A percentile compares a stretch with the other conserved stretches of the same genome.
Conservation (phyloP, 2,888 invertebrate genomes). For the Silvanus unidentatus region DNA sequence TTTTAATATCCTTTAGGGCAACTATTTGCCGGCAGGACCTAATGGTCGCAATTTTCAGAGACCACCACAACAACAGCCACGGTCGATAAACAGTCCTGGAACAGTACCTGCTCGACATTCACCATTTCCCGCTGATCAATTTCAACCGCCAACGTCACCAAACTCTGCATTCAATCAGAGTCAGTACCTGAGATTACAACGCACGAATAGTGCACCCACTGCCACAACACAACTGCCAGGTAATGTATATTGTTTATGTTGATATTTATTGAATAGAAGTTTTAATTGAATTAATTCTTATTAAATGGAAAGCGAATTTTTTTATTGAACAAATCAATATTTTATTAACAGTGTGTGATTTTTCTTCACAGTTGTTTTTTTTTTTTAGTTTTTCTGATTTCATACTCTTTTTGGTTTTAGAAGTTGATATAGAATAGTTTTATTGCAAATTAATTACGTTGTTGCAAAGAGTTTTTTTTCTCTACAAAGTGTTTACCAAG, state of each 20-base stretch:
- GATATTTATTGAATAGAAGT: constrained; percentile 7
- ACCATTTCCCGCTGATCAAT: constrained; percentile 50
- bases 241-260: constrained; percentile 30
- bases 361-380: constrained; percentile 12
- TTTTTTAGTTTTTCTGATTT: constrained; percentile 3
- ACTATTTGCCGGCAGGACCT: constrained; percentile 19
- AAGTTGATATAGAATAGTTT: no score
- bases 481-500: constrained; percentile 1
- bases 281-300: constrained; percentile 10
- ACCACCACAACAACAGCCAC: constrained; percentile 36
- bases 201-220: constrained; percentile 53
- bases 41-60: constrained; percentile 32
- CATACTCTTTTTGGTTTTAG: no score
- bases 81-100: constrained; percentile 50
- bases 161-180: constrained; percentile 48
- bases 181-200: constrained; percentile 53
- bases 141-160: constrained; percentile 49
- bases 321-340: no score
- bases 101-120: constrained; percentile 53
- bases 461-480: no score
- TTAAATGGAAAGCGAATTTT: constrained; percentile 5
- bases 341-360: constrained; percentile 13
- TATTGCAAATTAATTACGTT: background rate
- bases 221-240: constrained; percentile 58
- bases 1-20: constrained; percentile 18